These are phyloP conservation scores for Andrena praecox DNA, from an alignment of 2,888 invertebrate species.

Conservation along the genomic window DNA sequence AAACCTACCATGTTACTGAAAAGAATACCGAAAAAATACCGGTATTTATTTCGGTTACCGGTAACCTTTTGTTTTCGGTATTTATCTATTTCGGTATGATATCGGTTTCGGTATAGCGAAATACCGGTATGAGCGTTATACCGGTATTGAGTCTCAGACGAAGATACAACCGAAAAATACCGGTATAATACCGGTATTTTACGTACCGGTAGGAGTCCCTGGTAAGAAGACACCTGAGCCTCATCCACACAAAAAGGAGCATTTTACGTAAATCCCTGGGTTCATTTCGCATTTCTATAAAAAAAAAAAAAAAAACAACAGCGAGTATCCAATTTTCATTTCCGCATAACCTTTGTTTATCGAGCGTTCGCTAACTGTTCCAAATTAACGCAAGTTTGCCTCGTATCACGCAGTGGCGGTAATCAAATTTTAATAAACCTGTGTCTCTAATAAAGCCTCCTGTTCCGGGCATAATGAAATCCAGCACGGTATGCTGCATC, in stretches of 20 bases:
- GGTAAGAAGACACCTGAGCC: background rate
- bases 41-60: too few relatives aligned
- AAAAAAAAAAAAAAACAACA: background rate
- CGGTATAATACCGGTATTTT: too few relatives aligned
- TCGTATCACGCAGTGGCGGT: conserved; percentile 26
- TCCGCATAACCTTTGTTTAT: conserved; percentile 11
- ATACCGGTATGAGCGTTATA: too few relatives aligned
- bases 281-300: background rate
- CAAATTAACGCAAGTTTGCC: conserved; percentile 25
- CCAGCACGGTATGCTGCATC: conserved; percentile 29
- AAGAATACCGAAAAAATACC: too few relatives aligned
- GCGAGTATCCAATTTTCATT: background rate
- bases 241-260: background rate
- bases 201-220: too few relatives aligned
- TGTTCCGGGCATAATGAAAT: conserved; percentile 61
- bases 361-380: conserved; percentile 21
- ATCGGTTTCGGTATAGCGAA: too few relatives aligned
- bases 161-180: too few relatives aligned
- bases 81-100: too few relatives aligned
- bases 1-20: too few relatives aligned
- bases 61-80: too few relatives aligned
- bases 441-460: conserved; percentile 38
- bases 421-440: conserved; percentile 50
- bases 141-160: too few relatives aligned
- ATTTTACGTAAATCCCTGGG: background rate